phyloP scores from a whole-genome alignment of 2,888 invertebrate species.

The Muscina levida region DNA sequence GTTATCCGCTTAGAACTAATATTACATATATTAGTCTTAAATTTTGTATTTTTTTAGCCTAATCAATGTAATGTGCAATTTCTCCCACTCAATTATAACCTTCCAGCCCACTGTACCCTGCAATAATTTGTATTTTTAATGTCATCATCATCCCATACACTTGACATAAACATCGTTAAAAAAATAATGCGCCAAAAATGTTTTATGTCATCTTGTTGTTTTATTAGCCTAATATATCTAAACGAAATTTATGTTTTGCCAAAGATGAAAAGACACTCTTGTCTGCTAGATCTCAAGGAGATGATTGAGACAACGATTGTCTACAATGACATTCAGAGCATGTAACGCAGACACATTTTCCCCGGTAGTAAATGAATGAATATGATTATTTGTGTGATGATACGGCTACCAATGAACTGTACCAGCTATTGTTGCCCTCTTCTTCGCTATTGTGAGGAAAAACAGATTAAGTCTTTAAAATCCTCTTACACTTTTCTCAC shows the following conservation, averaged over 20 bases:
- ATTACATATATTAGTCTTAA: too few relatives aligned
- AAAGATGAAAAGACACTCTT: constrained; percentile 62
- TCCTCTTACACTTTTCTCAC: constrained; percentile 64
- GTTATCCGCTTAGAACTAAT: too few relatives aligned
- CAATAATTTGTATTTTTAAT: too few relatives aligned
- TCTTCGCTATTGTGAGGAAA: constrained; percentile 55
- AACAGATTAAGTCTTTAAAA: constrained; percentile 61
- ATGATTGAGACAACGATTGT: neutral
- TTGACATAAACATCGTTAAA: constrained; percentile 64
- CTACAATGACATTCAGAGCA: constrained; percentile 20
- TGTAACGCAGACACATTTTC: neutral
- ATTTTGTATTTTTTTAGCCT: too few relatives aligned
- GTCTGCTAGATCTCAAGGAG: neutral
- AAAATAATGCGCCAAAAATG: constrained; percentile 61
- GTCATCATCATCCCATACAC: constrained; percentile 23
- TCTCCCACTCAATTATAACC: too few relatives aligned
- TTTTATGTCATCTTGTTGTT: constrained; percentile 36
- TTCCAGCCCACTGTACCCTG: neutral
- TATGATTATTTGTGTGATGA: constrained; percentile 8
- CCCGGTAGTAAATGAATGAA: constrained; percentile 16
- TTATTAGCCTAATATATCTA: constrained; percentile 61
- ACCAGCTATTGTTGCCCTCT: neutral
- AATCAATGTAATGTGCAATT: too few relatives aligned
- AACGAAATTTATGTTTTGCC: constrained; percentile 63
- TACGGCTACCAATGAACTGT: constrained; percentile 2